These are phyloP conservation scores for Parnassius apollo DNA, from an alignment of 2,888 invertebrate genomes.

Conservation along the genomic window DNA sequence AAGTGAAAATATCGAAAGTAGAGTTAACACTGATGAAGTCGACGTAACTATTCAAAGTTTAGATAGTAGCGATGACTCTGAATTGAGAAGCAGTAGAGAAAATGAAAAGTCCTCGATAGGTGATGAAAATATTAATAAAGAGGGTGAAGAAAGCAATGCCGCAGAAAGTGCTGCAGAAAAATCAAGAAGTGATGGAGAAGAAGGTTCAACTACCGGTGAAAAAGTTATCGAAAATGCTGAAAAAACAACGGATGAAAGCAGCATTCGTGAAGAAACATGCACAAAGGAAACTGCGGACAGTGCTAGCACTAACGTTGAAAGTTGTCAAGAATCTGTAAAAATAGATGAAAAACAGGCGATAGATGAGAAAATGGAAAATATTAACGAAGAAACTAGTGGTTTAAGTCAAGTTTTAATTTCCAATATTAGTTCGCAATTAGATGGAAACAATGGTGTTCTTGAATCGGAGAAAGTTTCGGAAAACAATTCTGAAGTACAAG, in stretches of 20 bases:
- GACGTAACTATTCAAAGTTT: slow-evolving; percentile 37
- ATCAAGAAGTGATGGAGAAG: not conserved
- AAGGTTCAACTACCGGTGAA: not conserved
- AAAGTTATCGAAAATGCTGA: not conserved
- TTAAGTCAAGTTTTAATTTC: not conserved
- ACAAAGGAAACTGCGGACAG: not conserved
- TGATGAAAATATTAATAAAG: slow-evolving; percentile 1
- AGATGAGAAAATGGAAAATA: not conserved
- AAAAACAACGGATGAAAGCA: not conserved
- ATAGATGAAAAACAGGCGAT: not conserved
- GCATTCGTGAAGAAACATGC: not conserved
- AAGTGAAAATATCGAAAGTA: slow-evolving; percentile 30
- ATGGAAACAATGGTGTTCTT: not conserved
- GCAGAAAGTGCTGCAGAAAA: slow-evolving; percentile 8
- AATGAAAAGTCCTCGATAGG: not conserved
- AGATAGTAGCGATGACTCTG: slow-evolving; percentile 32
- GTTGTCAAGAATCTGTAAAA: not conserved
- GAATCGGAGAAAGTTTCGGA: too few species aligned
- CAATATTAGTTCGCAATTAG: not conserved
- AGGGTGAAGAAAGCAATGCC: not conserved
- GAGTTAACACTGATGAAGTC: slow-evolving; percentile 30
- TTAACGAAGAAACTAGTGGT: not conserved
- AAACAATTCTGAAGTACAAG: not conserved
- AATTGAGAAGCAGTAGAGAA: not conserved
- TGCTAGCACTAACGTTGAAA: not conserved